These are phyloP conservation scores for Rhinolophus ferrumequinum DNA, from an alignment of 2,113 vertebrate species.

Conservation along the genomic window DNA sequence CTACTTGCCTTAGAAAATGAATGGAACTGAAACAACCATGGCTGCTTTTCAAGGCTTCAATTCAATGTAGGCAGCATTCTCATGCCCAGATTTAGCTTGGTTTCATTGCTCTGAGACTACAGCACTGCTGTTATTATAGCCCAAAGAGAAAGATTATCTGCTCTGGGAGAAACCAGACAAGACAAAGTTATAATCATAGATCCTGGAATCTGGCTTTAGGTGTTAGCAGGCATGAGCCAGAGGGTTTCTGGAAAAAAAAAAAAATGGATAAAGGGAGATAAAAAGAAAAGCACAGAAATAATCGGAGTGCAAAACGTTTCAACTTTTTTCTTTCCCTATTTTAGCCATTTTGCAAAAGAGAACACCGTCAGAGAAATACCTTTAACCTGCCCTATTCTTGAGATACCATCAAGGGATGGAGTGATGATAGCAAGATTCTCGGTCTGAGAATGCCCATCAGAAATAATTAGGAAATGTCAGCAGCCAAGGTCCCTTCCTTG, in stretches of 20 bases:
- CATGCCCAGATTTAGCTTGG: background rate
- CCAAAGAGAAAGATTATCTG: conserved; percentile 26
- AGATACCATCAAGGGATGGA: background rate
- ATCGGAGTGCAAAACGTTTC: background rate
- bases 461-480: background rate
- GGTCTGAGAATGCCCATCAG: background rate
- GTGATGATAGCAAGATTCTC: background rate
- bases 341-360: background rate
- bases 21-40: conserved; percentile 23
- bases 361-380: background rate
- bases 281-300: background rate
- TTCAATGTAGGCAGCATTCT: conserved; percentile 30
- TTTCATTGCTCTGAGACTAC: conserved; percentile 7
- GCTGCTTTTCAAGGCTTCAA: conserved; percentile 62
- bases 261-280: background rate
- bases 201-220: background rate
- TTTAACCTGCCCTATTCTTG: background rate
- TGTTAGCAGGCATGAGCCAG: background rate
- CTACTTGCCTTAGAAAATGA: conserved; percentile 39
- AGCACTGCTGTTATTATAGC: background rate
- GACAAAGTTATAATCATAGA: conserved; percentile 19
- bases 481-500: background rate
- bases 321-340: background rate
- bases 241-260: conserved; percentile 31
- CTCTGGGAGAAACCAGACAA: conserved; percentile 7